Base-by-base conservation (phyloP, 2,888 invertebrate species). In the Euproctis similis region DNA sequence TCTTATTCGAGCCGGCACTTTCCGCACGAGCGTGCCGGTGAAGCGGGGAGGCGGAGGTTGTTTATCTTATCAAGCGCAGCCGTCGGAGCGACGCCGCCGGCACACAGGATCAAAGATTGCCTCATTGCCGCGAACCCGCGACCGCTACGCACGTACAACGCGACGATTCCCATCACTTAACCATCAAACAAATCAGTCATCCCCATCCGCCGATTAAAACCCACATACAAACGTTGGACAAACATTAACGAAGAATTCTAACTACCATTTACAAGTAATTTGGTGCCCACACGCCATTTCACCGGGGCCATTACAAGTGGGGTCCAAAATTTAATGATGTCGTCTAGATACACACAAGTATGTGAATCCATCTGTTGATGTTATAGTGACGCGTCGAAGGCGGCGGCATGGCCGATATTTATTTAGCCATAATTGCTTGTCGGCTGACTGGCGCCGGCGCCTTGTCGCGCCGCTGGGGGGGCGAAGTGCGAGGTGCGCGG, bases 371-470 rank as follows among this genome's bases (percentile, higher is more conserved):
- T 77, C 73, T 77, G 80, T 64, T 64, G 69, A 62, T 67, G 63
- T 51, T 56, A n/a, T n/a, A 63, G 63, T 67, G 72, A 49, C 63
- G 66, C 67, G 70, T 62, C 64, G 70, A 65, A 56, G 68, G 71
- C 68, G 72, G 69, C 69, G 73, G 77, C 75, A 65, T 71, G 76
- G 71, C 70, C 75, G 80, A 80, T 81, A 82, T 82, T 81, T 82
- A 82, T 82, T 81, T 82, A 81, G 77, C 78, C 80, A 80, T 81
- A 81, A 81, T 81, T 82, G 80, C 80, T 77, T 72, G 78, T 75
- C 81, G 81, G 78, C 75, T 64, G 72, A 53, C 67, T 77, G 81
- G 82, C 81, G 81, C 81, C 82, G 81, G 82, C 81, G 82, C 76
- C 76, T 67, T 59, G 76, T 68, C 77, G 75, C 72, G 76, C 62